Percentiles rank a stretch among this genome's conserved stretches.
phyloP scores from a whole-genome alignment of 1,140 invertebrate genomes.

The Neoseiulus cucumeris region DNA sequence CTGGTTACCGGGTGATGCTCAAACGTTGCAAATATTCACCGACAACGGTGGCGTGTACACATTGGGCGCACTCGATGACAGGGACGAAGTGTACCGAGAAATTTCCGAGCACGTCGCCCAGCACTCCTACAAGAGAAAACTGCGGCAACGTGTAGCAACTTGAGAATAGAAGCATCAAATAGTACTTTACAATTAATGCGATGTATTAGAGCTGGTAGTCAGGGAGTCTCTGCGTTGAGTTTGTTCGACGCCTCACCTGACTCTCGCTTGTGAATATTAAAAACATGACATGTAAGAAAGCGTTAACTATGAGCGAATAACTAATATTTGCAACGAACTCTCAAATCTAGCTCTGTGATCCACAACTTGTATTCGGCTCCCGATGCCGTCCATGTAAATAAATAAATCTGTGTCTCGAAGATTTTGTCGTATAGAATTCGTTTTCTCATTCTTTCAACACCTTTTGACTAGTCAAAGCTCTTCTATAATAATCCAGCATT shows the following conservation, averaged over 20 bases:
- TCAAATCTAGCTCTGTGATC: background rate
- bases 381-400: background rate
- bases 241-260: too few species aligned
- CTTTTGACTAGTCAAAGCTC: too few species aligned
- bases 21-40: background rate
- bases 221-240: too few species aligned
- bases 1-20: slow-evolving; percentile 27
- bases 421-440: too few species aligned
- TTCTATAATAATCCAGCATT: too few species aligned
- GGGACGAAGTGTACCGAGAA: slow-evolving; percentile 1
- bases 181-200: background rate
- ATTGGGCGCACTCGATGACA: background rate
- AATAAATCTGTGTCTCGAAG: background rate
- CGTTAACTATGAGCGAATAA: background rate
- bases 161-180: background rate
- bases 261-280: too few species aligned
- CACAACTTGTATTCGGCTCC: background rate
- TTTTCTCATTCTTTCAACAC: too few species aligned
- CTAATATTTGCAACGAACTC: background rate
- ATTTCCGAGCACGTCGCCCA: background rate
- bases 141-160: background rate
- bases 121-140: background rate
- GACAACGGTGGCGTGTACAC: background rate
- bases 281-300: too few species aligned
- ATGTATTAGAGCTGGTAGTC: too few species aligned